Conservation (phyloP, 2,888 invertebrate species). For the Dolichomitus sp. region DNA sequence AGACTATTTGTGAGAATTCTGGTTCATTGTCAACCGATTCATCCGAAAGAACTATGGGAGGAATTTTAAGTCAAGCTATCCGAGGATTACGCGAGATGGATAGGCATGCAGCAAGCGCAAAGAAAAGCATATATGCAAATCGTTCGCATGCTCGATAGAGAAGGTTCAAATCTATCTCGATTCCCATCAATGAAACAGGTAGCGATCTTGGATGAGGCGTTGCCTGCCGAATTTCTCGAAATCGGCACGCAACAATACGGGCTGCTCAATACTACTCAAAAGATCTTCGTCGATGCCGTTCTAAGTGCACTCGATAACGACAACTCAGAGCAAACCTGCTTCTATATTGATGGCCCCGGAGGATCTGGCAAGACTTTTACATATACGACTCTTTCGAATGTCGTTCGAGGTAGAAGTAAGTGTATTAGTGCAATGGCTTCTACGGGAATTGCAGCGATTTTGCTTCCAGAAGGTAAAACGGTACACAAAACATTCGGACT, state of each 20-base stretch:
- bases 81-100: slow-evolving; percentile 48
- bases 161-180: slow-evolving; percentile 63
- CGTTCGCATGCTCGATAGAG: slow-evolving; percentile 36
- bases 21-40: slow-evolving; percentile 67
- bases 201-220: not conserved
- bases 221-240: not conserved
- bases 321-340: too few relatives aligned
- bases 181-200: slow-evolving; percentile 54
- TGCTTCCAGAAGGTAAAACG: slow-evolving; percentile 80
- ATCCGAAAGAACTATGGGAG: slow-evolving; percentile 72
- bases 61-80: slow-evolving; percentile 64
- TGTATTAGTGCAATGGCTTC: too few relatives aligned
- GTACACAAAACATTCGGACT: slow-evolving; percentile 72
- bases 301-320: too few relatives aligned
- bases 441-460: slow-evolving; percentile 36
- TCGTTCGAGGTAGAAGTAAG: too few relatives aligned
- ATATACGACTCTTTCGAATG: slow-evolving; percentile 71
- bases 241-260: slow-evolving; percentile 45
- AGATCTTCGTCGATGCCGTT: slow-evolving; percentile 71
- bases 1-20: slow-evolving; percentile 77
- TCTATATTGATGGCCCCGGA: too few relatives aligned
- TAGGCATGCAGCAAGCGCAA: slow-evolving; percentile 23
- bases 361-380: slow-evolving; percentile 67
- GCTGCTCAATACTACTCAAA: slow-evolving; percentile 64
- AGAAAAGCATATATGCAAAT: slow-evolving; percentile 50